phyloP scores from a whole-genome alignment of 2,888 invertebrate species.

The Eutolmus rufibarbis region DNA sequence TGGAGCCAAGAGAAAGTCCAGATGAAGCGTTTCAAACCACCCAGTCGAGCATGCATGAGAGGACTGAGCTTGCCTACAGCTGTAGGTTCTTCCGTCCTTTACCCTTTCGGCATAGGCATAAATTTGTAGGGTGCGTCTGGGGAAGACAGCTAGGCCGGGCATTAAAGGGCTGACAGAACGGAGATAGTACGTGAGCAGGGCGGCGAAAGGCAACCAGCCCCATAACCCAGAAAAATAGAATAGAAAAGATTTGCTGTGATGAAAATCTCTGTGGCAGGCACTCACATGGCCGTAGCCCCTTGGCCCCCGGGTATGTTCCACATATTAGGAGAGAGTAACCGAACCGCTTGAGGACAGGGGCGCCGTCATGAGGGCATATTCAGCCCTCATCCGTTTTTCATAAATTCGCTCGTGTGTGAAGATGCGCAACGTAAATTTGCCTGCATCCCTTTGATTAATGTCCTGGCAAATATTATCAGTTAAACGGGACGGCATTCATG shows the following conservation, averaged over 20 bases:
- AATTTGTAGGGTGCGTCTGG: constrained; percentile 24
- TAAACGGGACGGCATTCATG: constrained; percentile 48
- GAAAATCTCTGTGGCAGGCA: constrained; percentile 24
- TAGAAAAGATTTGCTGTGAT: constrained; percentile 24
- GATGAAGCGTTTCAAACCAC: constrained; percentile 11
- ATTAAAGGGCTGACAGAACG: constrained; percentile 19
- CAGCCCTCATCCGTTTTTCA: constrained; percentile 41
- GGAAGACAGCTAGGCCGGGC: background rate
- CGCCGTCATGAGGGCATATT: constrained; percentile 25
- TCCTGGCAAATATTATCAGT: constrained; percentile 53
- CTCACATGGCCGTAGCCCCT: background rate
- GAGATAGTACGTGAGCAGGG: background rate
- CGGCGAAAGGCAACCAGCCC: background rate
- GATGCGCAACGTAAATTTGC: constrained; percentile 52
- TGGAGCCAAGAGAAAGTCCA: background rate
- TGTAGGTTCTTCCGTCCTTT: background rate
- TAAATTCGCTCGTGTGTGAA: constrained; percentile 52
- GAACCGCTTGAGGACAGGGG: background rate
- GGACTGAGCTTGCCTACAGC: background rate
- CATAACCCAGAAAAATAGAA: constrained; percentile 4
- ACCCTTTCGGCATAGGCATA: constrained; percentile 5
- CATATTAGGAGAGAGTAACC: constrained; percentile 1
- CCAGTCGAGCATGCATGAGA: constrained; percentile 4
- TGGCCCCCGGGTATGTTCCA: background rate
- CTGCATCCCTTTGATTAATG: constrained; percentile 53